These are phyloP conservation scores for Micropoecilia bifurca DNA, from an alignment of 2,797 vertebrate species.

Conservation along the genomic window DNA sequence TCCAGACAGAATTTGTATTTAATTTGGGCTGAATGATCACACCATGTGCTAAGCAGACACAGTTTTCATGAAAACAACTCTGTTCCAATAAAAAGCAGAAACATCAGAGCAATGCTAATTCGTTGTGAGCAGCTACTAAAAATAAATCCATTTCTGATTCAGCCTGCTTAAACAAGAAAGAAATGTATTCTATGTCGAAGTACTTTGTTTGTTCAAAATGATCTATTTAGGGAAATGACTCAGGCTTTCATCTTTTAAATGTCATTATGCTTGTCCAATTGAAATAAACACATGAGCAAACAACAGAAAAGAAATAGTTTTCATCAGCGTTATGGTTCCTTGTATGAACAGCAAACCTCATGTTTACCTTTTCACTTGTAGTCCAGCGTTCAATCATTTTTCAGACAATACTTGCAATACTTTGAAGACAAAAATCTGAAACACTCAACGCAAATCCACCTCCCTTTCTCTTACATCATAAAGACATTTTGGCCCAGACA, in stretches of 20 bases:
- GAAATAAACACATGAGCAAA: neutral
- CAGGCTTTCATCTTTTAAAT: slow-evolving; percentile 2
- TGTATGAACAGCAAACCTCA: neutral
- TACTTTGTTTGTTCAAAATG: slow-evolving; percentile 1
- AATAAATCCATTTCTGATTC: neutral
- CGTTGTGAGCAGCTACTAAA: neutral
- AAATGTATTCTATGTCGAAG: neutral
- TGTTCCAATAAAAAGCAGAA: slow-evolving; percentile 13
- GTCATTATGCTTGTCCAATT: neutral
- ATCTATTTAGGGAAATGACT: neutral
- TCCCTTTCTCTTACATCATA: neutral
- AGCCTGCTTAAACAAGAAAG: neutral
- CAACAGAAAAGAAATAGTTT: neutral
- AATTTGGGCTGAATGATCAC: slow-evolving; percentile 1
- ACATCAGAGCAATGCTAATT: neutral
- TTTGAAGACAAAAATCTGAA: neutral
- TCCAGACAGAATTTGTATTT: neutral
- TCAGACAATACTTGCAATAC: neutral
- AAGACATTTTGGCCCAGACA: neutral
- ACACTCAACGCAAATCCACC: neutral
- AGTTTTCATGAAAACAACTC: neutral
- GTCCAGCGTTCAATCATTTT: neutral
- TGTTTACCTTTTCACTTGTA: neutral
- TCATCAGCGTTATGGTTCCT: neutral
- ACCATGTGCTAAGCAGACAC: neutral